A percentile compares a stretch with the other conserved stretches of the same genome.
Conservation (phyloP, 2,113 vertebrate genomes). For the Sterrhoptilus dennistouni region DNA sequence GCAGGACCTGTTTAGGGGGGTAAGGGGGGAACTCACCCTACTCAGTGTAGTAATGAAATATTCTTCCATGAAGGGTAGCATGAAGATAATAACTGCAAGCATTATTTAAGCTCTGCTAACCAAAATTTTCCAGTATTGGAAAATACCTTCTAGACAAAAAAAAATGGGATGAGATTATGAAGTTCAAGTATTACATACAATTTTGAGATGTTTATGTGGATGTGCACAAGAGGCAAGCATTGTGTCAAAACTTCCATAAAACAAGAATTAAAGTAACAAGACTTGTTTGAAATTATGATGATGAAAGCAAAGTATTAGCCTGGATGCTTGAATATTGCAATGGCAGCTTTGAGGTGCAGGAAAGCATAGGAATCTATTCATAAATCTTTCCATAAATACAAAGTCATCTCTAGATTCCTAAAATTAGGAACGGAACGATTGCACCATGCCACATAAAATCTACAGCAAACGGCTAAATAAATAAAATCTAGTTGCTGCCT, state of each 20-base stretch:
- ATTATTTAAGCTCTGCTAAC: background rate
- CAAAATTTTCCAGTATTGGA: background rate
- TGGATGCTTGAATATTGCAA: background rate
- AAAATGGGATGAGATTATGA: background rate
- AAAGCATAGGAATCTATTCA: background rate
- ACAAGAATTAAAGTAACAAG: rapidly evolving
- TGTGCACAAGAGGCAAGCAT: background rate
- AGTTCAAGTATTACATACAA: background rate
- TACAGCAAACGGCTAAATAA: background rate
- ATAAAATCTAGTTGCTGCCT: background rate
- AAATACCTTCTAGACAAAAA: background rate
- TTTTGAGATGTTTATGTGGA: background rate
- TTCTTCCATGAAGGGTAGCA: background rate
- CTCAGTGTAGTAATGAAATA: background rate
- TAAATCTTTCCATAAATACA: background rate
- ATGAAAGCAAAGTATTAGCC: background rate
- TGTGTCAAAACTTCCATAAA: background rate
- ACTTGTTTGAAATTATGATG: background rate
- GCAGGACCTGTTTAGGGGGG: background rate
- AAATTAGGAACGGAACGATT: background rate
- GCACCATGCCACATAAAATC: background rate
- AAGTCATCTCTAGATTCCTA: background rate
- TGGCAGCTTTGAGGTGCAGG: background rate
- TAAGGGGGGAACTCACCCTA: background rate
- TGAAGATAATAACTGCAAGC: background rate